These are phyloP conservation scores for Coregonus clupeaformis DNA, from an alignment of 2,113 vertebrate genomes.

Conservation along the genomic window DNA sequence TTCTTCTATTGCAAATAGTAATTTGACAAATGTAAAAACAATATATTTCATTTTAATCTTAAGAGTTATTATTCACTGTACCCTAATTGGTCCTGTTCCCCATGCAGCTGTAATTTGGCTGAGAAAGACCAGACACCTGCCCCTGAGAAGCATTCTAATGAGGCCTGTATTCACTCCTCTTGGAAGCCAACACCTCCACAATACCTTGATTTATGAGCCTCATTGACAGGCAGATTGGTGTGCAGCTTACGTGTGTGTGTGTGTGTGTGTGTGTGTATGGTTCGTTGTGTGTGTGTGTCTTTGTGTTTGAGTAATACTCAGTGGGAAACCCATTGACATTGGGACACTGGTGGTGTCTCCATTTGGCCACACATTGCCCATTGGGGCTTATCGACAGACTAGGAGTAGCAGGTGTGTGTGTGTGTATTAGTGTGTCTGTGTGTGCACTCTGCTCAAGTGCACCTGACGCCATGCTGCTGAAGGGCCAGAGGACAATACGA, in stretches of 20 bases:
- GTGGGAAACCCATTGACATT: background rate
- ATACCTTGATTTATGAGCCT: constrained; percentile 19
- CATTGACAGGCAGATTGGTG: background rate
- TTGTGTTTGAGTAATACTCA: background rate
- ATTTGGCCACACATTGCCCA: background rate
- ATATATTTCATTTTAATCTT: constrained; percentile 13
- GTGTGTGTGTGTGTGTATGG: too few relatives aligned
- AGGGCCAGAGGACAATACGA: background rate
- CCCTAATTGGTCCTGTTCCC: background rate
- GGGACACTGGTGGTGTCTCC: background rate
- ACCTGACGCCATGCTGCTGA: background rate
- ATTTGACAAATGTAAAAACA: background rate
- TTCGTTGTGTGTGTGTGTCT: too few relatives aligned
- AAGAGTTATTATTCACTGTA: constrained; percentile 5
- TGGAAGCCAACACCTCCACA: constrained; percentile 26
- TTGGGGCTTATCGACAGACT: background rate
- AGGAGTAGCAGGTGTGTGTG: constrained; percentile 12
- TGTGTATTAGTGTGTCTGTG: background rate
- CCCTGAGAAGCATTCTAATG: constrained; percentile 69
- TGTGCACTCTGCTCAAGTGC: constrained; percentile 9
- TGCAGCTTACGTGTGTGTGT: background rate
- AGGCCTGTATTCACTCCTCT: constrained; percentile 24
- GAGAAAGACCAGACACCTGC: constrained; percentile 41
- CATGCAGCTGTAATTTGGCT: constrained; percentile 27
- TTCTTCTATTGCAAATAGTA: background rate